Percentiles rank a stretch among this genome's conserved stretches.
Conservation (phyloP, 2,113 vertebrate genomes). For the Bubo blakistoni region DNA sequence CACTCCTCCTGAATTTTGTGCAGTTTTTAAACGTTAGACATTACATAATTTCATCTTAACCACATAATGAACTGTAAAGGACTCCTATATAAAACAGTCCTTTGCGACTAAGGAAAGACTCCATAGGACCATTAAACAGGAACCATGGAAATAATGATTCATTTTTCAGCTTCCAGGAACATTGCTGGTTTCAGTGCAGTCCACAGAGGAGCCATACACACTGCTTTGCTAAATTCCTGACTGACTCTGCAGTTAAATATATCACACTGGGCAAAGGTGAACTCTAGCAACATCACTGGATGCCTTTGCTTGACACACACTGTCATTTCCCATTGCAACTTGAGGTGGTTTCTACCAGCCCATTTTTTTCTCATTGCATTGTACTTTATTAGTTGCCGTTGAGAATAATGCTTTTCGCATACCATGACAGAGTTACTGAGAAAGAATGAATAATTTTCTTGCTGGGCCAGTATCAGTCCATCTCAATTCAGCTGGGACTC, state of each 20-base stretch:
- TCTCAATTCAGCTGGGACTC: not conserved
- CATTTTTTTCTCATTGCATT: not conserved
- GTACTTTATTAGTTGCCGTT: not conserved
- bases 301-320: not conserved
- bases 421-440: not conserved
- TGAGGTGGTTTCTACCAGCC: not conserved
- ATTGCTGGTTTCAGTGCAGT: not conserved
- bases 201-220: not conserved
- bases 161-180: constrained; percentile 10
- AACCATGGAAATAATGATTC: not conserved
- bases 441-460: not conserved
- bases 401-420: not conserved
- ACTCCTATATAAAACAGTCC: not conserved
- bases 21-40: not conserved
- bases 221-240: not conserved
- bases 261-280: not conserved
- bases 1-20: not conserved
- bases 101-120: not conserved
- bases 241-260: not conserved
- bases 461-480: not conserved
- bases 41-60: not conserved
- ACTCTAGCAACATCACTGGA: not conserved
- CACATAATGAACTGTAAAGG: constrained; percentile 37
- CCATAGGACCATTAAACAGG: not conserved
- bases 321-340: not conserved